phyloP scores from a whole-genome alignment of 2,797 vertebrate species.

The Lophius americanus region DNA sequence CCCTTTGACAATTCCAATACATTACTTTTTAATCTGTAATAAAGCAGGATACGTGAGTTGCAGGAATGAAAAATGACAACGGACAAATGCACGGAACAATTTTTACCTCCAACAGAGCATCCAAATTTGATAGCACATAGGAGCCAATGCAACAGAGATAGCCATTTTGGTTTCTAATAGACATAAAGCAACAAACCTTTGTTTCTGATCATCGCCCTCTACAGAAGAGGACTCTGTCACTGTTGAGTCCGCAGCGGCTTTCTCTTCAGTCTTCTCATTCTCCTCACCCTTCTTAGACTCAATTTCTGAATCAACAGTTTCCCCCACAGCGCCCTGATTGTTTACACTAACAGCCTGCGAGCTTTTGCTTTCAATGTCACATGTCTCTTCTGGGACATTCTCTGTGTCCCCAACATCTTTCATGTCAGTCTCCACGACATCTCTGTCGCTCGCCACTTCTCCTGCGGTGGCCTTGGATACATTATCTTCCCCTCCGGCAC shows the following conservation, averaged over 20 bases:
- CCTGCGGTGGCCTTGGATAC: conserved; percentile 80
- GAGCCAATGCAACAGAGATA: conserved; percentile 93
- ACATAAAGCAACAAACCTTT: conserved; percentile 99
- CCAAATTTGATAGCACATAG: conserved; percentile 86
- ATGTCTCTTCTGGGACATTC: conserved; percentile 82
- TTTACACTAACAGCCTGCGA: conserved; percentile 88
- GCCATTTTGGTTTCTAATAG: conserved; percentile 94
- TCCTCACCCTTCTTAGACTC: conserved; percentile 87
- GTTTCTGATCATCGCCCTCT: conserved; percentile 99
- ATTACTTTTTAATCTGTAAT: conserved; percentile 75
- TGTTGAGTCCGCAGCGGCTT: conserved; percentile 89
- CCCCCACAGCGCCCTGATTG: conserved; percentile 82
- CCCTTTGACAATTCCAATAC: conserved; percentile 55
- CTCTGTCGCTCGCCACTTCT: conserved; percentile 86
- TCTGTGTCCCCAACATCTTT: conserved; percentile 82
- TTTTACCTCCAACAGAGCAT: conserved; percentile 84
- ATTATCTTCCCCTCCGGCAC: conserved; percentile 89
- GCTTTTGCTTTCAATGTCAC: conserved; percentile 82
- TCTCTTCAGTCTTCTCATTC: conserved; percentile 91
- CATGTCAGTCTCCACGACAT: conserved; percentile 83
- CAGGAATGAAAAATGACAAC: conserved; percentile 72
- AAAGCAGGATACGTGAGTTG: conserved; percentile 64
- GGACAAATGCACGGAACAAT: conserved; percentile 81
- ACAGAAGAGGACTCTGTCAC: conserved; percentile 97
- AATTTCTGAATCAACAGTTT: conserved; percentile 86